phyloP scores from a whole-genome alignment of 37 sponge, comb jelly and placozoan genomes.

The Petrosia ficiformis region DNA sequence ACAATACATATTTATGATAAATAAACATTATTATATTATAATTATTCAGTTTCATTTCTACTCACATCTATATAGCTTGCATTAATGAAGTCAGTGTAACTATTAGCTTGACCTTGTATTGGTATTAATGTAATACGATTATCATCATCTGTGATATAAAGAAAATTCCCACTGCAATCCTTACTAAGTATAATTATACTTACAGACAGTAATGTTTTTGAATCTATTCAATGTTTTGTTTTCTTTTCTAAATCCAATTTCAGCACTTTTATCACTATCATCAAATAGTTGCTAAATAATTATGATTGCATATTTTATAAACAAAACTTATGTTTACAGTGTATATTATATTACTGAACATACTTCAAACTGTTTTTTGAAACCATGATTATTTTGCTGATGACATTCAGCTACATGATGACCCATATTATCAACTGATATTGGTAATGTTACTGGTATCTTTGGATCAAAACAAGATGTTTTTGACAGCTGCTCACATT shows the following conservation, averaged over 20 bases:
- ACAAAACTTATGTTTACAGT: too few relatives aligned
- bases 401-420: not conserved
- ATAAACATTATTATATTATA: too few relatives aligned
- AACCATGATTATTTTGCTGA: not conserved
- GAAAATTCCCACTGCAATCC: not conserved
- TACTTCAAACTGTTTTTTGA: conserved; percentile 1
- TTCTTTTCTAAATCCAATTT: conserved; percentile 6
- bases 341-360: too few relatives aligned
- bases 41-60: not conserved
- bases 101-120: not conserved
- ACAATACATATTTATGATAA: too few relatives aligned
- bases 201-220: conserved; percentile 38
- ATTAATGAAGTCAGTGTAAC: conserved; percentile 43
- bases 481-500: too few relatives aligned
- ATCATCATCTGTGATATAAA: conserved; percentile 50
- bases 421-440: not conserved
- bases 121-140: conserved; percentile 24
- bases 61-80: conserved; percentile 61
- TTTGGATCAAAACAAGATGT: conserved; percentile 15
- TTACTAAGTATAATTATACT: not conserved
- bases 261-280: not conserved
- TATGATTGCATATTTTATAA: not conserved
- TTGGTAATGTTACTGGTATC: conserved; percentile 3
- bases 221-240: conserved; percentile 40
- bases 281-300: too few relatives aligned